Evolutionary conservation across 2,888 invertebrate species (phyloP).

Genomic region (Papilio elwesi): DNA sequence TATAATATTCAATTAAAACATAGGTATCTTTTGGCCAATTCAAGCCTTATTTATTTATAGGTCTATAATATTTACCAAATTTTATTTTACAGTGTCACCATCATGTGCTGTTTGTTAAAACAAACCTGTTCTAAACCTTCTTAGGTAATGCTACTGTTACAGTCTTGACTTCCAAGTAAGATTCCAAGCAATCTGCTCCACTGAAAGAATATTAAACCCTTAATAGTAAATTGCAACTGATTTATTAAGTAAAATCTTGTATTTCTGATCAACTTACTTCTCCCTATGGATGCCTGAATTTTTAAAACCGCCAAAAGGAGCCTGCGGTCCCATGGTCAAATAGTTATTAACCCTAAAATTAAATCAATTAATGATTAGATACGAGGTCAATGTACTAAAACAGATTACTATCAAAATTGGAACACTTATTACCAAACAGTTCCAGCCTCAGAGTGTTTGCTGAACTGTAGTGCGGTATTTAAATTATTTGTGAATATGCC

Average conservation of each 20-base stretch:
- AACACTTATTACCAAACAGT: conserved; percentile 86
- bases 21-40: neutral
- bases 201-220: conserved; percentile 68
- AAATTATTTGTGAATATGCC: conserved; percentile 93
- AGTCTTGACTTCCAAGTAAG: conserved; percentile 90
- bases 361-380: conserved; percentile 4
- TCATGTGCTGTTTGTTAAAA: neutral
- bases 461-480: conserved; percentile 89
- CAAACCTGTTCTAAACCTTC: conserved; percentile 53
- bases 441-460: conserved; percentile 90
- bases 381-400: neutral
- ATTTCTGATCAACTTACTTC: conserved; percentile 53
- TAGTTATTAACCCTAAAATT: conserved; percentile 51
- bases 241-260: neutral
- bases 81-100: no score
- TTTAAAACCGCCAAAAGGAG: conserved; percentile 94
- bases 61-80: no score
- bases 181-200: conserved; percentile 87
- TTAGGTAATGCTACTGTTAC: conserved; percentile 81
- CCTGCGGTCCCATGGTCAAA: conserved; percentile 85
- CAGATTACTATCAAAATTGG: neutral
- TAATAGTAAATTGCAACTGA: neutral
- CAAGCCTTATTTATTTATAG: conserved; percentile 1
- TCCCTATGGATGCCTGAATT: conserved; percentile 89
- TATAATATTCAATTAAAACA: no score